Evolutionary conservation across 2,888 invertebrate species (phyloP), one percentile per base, ranked within the genome.

Genomic region (Hydriomena furcata): DNA sequence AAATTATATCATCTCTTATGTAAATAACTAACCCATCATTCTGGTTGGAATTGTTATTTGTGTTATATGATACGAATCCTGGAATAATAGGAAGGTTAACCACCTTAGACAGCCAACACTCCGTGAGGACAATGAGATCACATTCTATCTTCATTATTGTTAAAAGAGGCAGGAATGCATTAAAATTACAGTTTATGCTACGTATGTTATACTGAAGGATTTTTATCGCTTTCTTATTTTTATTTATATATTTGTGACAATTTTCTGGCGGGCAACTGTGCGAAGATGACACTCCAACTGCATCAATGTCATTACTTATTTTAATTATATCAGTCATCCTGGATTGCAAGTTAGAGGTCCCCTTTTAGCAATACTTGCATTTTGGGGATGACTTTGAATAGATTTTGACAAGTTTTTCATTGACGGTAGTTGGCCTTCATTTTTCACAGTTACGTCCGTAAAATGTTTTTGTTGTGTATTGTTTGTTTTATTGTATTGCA

Each of bases 1-100:
- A 40, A 2, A 11, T 10, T 7, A 40, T 7, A 7, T 30, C 5
- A 3, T 40, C 12, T 11, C 11, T 20, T 1, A 30, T 7, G 7
- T 40, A 40, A 7, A 40, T 21, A 5, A 40, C 30, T 21, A 40
- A 23, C 7, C 40, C 30, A 40, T 40, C 40, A 11, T 40, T 40
- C 11, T 40, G 40, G 11, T 40, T 40, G 1, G 2, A 1, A 1
- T 4, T 7, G 3, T 21, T 13, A 4, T 21, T 2, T 4, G 40
- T 23, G 10, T 11, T 11, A 12, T 8, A 30, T 21, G 30, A 21
- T n/a, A 10, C 12, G 11, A 8, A 40, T 10, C 40, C 40, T 11
- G 6, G 5, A 4, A 30, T 12, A 5, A 11, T 30, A 7, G 40
- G 37, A 2, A 37, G 11, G 7, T 27, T 27, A 1, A 7, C 2